Evolutionary conservation across 2,797 vertebrate genomes (phyloP).

Genomic region (Fundulus diaphanus): DNA sequence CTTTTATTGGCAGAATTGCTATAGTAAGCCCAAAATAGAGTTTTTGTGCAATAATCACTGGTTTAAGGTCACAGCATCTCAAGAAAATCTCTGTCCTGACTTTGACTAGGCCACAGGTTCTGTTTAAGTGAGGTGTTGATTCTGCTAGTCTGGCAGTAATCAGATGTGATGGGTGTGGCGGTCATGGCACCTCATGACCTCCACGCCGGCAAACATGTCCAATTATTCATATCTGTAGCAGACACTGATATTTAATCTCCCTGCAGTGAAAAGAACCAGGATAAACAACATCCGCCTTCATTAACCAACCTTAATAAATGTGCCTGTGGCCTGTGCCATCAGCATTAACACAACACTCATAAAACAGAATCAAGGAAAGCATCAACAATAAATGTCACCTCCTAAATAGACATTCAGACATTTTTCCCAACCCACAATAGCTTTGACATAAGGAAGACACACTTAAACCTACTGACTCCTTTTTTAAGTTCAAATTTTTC

Average conservation of each 20-base stretch:
- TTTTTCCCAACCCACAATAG: constrained; percentile 20
- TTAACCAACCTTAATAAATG: constrained; percentile 16
- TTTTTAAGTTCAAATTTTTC: neutral
- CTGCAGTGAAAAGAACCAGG: constrained; percentile 3
- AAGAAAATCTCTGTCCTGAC: neutral
- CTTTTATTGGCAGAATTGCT: neutral
- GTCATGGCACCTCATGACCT: no score
- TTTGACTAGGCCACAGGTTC: neutral
- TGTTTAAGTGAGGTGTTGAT: no score
- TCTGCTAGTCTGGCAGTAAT: no score
- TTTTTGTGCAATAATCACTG: neutral
- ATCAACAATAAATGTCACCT: constrained; percentile 31
- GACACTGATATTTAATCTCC: constrained; percentile 14
- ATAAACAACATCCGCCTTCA: constrained; percentile 16
- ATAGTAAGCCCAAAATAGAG: neutral
- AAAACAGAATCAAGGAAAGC: constrained; percentile 14
- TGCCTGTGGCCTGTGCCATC: constrained; percentile 7
- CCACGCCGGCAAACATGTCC: no score
- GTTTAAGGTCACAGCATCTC: neutral
- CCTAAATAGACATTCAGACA: constrained; percentile 5
- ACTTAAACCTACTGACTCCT: neutral
- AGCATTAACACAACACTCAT: constrained; percentile 24
- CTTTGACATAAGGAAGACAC: constrained; percentile 7
- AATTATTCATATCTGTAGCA: constrained; percentile 7
- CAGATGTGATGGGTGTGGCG: no score